These are phyloP conservation scores for Pseudorectes ferrugineus DNA, from an alignment of 2,113 vertebrate species.

Conservation along the genomic window DNA sequence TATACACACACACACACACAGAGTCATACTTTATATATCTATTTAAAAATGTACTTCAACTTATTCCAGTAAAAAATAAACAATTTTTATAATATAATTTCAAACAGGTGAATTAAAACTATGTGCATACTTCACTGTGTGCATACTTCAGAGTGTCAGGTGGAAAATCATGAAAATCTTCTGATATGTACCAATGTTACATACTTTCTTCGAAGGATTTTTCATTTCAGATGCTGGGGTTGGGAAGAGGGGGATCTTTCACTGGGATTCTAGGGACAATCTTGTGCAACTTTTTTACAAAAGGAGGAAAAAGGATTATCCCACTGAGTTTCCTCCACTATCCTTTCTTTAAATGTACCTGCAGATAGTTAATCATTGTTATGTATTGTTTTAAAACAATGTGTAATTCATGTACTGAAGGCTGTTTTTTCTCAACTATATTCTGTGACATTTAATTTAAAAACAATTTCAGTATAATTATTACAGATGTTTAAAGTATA, in stretches of 20 bases:
- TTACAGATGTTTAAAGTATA: slow-evolving; percentile 38
- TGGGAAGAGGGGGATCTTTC: background rate
- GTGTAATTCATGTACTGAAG: background rate
- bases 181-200: background rate
- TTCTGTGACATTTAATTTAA: slow-evolving; percentile 36
- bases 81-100: background rate
- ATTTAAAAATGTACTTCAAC: background rate
- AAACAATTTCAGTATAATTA: slow-evolving; percentile 18
- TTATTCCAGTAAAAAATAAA: background rate
- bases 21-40: background rate
- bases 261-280: background rate
- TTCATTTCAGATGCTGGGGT: background rate
- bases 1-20: too few species aligned
- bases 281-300: background rate
- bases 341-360: background rate
- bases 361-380: background rate
- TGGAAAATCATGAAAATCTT: background rate
- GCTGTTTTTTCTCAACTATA: slow-evolving; percentile 10
- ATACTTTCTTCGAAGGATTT: background rate
- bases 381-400: background rate
- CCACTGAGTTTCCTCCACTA: background rate
- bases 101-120: background rate
- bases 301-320: background rate
- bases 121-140: background rate
- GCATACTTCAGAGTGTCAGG: background rate